A percentile compares a stretch with the other conserved stretches of the same genome.
phyloP scores from a whole-genome alignment of 53 echinoderm and acorn worm genomes.

The Hippasteria phrygiana region DNA sequence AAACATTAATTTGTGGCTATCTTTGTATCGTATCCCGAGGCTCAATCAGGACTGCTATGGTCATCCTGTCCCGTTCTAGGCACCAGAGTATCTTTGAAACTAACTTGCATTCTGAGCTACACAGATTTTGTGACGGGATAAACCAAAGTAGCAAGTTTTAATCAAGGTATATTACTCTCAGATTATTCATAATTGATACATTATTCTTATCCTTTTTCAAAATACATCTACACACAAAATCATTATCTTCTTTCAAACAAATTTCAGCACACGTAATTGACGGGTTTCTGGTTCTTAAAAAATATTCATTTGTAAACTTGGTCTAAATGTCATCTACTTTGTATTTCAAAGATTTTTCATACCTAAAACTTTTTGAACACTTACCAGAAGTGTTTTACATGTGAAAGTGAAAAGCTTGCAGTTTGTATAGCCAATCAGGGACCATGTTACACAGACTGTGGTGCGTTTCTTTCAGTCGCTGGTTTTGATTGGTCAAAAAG shows the following conservation, averaged over 20 bases:
- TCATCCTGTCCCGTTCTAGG: not conserved
- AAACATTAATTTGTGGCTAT: not conserved
- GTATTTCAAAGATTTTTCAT: not conserved
- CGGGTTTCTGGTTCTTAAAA: not conserved
- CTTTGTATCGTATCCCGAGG: not conserved
- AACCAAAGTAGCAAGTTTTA: not conserved
- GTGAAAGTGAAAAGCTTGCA: not conserved
- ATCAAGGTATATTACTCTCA: not conserved
- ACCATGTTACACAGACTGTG: not conserved
- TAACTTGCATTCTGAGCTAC: no score
- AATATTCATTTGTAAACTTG: not conserved
- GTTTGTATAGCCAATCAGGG: not conserved
- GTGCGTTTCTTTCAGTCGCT: not conserved
- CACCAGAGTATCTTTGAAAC: no score
- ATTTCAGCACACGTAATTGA: no score
- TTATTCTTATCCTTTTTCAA: not conserved
- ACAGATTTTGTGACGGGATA: no score
- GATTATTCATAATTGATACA: not conserved
- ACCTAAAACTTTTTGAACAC: no score
- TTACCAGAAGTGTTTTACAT: no score
- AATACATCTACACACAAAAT: not conserved
- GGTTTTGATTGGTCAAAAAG: slow-evolving; percentile 6
- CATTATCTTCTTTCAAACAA: no score
- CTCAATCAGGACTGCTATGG: not conserved
- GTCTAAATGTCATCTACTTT: not conserved